Evolutionary conservation across 2,113 vertebrate species (phyloP), one percentile per base, ranked within the genome.

Genomic region (Mesitornis unicolor): DNA sequence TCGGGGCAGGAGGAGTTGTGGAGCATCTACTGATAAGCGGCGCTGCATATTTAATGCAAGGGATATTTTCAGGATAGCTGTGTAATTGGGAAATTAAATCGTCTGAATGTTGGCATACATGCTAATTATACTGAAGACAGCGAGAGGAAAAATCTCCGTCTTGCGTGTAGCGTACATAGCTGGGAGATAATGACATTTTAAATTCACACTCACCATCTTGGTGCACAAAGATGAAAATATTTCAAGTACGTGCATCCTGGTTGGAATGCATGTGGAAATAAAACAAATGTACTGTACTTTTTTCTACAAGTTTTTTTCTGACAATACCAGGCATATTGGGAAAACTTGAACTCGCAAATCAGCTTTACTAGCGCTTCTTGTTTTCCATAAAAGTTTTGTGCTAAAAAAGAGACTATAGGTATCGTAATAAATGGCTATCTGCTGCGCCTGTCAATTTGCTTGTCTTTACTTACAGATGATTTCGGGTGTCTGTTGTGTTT

Each of bases 81-180:
- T 77, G 56, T 95, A 97, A 97, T 88, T 90, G 89, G 82, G 77
- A 93, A 95, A 96, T 90, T 89, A 91, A 95, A 88, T 78, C 5
- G 12, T 79, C 89, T 91, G 74, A 56, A 56, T 93, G 76, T 91
- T 95, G 93, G 85, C 50, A 82, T 33, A 92, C 73, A 59, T 50
- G 61, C 70, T 93, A 90, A 97, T 93, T 91, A 70, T 76, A 24
- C 89, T 85, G 38, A 92, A 86, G 79, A 36, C 29, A 53, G 20
- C 0, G 2, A 71, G 70, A 48, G 56, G 78, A 69, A 80, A 87
- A 82, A 78, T 57, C 71, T 57, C 71, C 60, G 4, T 78, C 70
- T 82, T 70, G 71, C 38, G 14, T 4, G 1, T 21, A 48, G 61
- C 33, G 12, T 10, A 10, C 42, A 40, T 4, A 63, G 63, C 29